Evolutionary conservation across 2,888 invertebrate species (phyloP).

Genomic region (Melitaea athalia): DNA sequence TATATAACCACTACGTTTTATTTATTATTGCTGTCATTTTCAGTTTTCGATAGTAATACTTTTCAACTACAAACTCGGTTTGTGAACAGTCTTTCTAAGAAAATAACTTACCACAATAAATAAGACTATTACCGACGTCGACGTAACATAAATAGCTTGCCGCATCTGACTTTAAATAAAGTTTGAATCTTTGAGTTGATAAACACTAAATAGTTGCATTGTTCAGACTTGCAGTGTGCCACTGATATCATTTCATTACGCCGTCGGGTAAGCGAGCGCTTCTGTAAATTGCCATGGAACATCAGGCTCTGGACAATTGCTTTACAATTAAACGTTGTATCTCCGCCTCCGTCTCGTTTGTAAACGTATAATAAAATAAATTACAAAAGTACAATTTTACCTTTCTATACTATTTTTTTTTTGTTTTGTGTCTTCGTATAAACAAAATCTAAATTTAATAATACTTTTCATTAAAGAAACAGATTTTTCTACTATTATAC

Average conservation of each 20-base stretch:
- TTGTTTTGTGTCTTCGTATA: no score
- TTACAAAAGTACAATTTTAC: not conserved
- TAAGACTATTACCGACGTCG: not conserved
- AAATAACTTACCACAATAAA: not conserved
- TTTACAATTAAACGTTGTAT: constrained; percentile 35
- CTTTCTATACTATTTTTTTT: not conserved
- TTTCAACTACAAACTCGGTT: no score
- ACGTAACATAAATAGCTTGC: constrained; percentile 16
- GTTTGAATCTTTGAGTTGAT: constrained; percentile 39
- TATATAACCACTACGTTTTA: no score
- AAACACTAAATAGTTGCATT: constrained; percentile 40
- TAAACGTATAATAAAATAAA: constrained; percentile 3
- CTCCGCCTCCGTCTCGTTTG: constrained; percentile 17
- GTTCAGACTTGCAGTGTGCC: constrained; percentile 31
- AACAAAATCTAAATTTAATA: no score
- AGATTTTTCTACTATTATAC: no score
- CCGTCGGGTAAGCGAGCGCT: constrained; percentile 56
- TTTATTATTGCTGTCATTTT: no score
- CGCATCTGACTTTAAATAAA: constrained; percentile 26
- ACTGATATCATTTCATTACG: constrained; percentile 52
- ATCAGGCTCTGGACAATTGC: constrained; percentile 37
- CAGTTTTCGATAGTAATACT: no score
- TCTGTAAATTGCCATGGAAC: constrained; percentile 43
- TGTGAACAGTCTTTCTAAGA: not conserved
- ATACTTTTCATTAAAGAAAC: no score